Evolutionary conservation across 2,888 invertebrate genomes (phyloP), one percentile per base, ranked within the genome.

Genomic region (Keiferia lycopersicella): DNA sequence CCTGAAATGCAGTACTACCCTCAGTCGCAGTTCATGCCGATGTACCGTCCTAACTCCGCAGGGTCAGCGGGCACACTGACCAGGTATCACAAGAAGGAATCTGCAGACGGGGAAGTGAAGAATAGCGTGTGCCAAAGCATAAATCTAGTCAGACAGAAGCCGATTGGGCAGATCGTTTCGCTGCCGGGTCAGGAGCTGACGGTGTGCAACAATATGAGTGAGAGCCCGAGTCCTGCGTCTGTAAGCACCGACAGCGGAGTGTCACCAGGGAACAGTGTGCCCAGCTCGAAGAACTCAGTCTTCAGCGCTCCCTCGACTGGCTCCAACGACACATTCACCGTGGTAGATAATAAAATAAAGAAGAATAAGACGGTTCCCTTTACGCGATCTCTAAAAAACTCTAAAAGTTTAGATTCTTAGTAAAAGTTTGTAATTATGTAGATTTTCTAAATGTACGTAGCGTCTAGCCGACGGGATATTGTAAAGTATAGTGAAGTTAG

Each of bases 371-470:
- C 81, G 61, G 72, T 76, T 66, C 81, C 80, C 69, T 81, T 79
- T 72, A 75, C 69, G 65, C 82, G 89, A 81, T 85, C 88, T 75
- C 81, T 89, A 64, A 91, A 90, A 77, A 88, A 84, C 82, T 90
- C 91, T 65, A 91, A 91, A 85, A 91, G 91, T 84, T 77, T 91
- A 83, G 91, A 91, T 78, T 86, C 88, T 82, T 90, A 88, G 84
- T 82, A 76, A 75, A 74, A 75, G 75, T 84, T 85, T 89, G 90
- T 90, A 89, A 90, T 87, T 88, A 89, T 88, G 89, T 91, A 91
- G 90, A 90, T 91, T 91, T 91, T 91, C 86, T 91, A 91, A 88
- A 80, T 91, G 90, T 91, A 87, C 74, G 83, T 88, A 88, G 88
- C 66, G 70, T 81, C 79, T 83, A 83, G 84, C 78, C 77, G 70